Base-by-base conservation (phyloP, 2,888 invertebrate genomes). In the Parasteatoda lunata region DNA sequence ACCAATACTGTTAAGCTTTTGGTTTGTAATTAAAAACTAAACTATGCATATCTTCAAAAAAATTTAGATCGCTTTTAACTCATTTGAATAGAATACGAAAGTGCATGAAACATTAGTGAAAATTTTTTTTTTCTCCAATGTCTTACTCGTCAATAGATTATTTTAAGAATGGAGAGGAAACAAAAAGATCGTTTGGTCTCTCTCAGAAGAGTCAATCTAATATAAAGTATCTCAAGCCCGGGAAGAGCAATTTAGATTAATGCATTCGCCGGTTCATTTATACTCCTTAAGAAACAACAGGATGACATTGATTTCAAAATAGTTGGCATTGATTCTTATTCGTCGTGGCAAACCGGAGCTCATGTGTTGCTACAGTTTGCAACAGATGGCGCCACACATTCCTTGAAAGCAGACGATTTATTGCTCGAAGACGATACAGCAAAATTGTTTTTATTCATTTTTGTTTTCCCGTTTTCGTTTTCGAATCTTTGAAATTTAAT, bases 401-500 rank as follows among this genome's bases (percentile, higher is more conserved):
- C 84, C 64, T 59, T 51, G n/a, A 52, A 13, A 45, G 78, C 73
- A 78, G 65, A 85, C 84, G 79, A 85, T 85, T 85, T 85, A 85
- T 76, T 76, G 84, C 75, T 76, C 69, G 80, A 80, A 80, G 85
- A 86, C 71, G 64, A 73, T 59, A 77, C 66, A 59, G 65, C 70
- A 71, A 86, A 80, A 86, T 86, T 80, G 80, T 77, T 80, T 79
- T 79, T 79, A 77, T 75, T 72, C 71, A 77, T 71, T 77, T 45
- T 52, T 15, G 15, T 51, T 30, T 71, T 72, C 48, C 54, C 49
- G 5, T 48, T 65, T 68, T 85, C 47, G 59, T 72, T 72, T 51
- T 73, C n/a, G 76, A 80, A 76, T 86, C 85, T 86, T 86, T 85
- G 75, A 86, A 86, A 86, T 86, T 86, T 86, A 86, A 86, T 86